Evolutionary conservation across 2,113 vertebrate species (phyloP).

Genomic region (Xyrauchen texanus): DNA sequence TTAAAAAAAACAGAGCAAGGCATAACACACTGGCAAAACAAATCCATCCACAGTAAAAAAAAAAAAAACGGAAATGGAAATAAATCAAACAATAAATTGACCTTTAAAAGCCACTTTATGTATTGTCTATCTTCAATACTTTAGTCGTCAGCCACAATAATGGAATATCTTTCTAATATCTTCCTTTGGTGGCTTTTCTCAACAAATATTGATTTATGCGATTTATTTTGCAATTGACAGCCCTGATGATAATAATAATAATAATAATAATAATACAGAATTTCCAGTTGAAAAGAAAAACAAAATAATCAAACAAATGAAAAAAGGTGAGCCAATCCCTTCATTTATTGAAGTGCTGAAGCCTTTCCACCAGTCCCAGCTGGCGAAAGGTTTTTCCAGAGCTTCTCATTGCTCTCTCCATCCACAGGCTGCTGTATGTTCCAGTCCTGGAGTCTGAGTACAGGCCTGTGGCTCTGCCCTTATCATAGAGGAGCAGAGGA

Average conservation of each 20-base stretch:
- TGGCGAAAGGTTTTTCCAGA: neutral
- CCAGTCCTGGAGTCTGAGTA: conserved; percentile 31
- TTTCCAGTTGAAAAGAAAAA: conserved; percentile 43
- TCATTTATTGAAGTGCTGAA: conserved; percentile 19
- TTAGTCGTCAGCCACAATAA: too few relatives aligned
- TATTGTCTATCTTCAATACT: too few relatives aligned
- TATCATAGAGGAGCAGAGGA: conserved; percentile 71
- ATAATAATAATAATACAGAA: conserved; percentile 54
- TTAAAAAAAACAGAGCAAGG: too few relatives aligned
- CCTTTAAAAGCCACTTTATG: too few relatives aligned
- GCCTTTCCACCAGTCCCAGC: neutral
- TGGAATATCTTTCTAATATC: too few relatives aligned
- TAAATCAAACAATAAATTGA: too few relatives aligned
- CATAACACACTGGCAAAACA: too few relatives aligned
- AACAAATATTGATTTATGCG: too few relatives aligned
- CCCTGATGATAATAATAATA: conserved; percentile 43
- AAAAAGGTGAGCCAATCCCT: neutral
- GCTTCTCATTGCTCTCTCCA: conserved; percentile 17
- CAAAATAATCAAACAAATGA: neutral
- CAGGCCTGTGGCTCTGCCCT: conserved; percentile 42
- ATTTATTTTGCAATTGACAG: too few relatives aligned
- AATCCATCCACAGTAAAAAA: too few relatives aligned
- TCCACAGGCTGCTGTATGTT: conserved; percentile 38
- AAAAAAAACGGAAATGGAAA: too few relatives aligned
- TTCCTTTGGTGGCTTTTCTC: too few relatives aligned